These are phyloP conservation scores for Acipenser transmontanus DNA, from an alignment of 2,797 vertebrate genomes.

Conservation along the genomic window DNA sequence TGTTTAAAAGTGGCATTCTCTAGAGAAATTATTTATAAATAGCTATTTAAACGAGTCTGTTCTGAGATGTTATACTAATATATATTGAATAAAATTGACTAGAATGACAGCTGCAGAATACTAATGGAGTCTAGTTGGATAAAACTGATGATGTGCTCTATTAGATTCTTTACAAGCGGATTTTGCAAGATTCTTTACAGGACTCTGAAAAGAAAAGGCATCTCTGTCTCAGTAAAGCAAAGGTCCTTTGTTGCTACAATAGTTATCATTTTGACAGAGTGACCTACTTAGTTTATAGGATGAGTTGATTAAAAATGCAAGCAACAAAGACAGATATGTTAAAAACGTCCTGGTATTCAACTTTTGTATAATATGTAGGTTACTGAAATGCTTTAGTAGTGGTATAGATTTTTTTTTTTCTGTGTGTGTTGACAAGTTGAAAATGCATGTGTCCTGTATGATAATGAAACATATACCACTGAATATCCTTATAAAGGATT, in stretches of 20 bases:
- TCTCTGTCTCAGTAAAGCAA: neutral
- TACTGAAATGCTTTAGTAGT: neutral
- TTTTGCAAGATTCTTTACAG: neutral
- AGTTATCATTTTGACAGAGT: neutral
- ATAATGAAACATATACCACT: neutral
- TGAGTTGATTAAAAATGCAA: neutral
- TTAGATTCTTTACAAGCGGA: neutral
- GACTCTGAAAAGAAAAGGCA: neutral
- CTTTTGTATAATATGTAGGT: neutral
- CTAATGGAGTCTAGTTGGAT: neutral
- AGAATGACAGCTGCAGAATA: neutral
- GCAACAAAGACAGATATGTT: neutral
- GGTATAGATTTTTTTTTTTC: neutral
- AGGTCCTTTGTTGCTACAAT: neutral
- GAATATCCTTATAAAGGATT: neutral
- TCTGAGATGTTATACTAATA: too few relatives aligned
- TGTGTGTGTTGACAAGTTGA: neutral
- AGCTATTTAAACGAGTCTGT: too few relatives aligned
- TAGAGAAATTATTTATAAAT: too few relatives aligned
- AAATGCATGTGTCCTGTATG: neutral
- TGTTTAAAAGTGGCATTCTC: too few relatives aligned
- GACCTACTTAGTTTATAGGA: neutral
- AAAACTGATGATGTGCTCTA: neutral
- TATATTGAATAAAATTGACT: too few relatives aligned
- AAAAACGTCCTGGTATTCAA: neutral